Percentiles rank a stretch among this genome's conserved stretches.
Conservation (phyloP, 2,888 invertebrate genomes). For the Helleia helle region DNA sequence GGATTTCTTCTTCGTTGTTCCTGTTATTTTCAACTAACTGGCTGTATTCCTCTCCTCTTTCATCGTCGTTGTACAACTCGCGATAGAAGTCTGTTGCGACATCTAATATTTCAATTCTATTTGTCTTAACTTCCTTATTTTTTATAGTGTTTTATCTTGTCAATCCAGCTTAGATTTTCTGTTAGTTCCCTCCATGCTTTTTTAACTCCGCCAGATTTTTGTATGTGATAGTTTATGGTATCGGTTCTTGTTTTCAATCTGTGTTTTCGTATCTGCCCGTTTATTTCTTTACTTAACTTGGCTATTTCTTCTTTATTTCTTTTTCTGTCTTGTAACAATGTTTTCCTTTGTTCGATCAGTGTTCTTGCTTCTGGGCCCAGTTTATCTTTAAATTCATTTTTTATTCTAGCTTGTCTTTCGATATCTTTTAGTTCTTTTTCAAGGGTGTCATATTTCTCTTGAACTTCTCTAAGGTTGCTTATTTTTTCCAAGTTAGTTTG, state of each 20-base stretch:
- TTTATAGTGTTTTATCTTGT: constrained; percentile 7
- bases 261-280: constrained; percentile 4
- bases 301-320: constrained; percentile 7
- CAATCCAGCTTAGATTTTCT: constrained; percentile 9
- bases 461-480: neutral
- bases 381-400: neutral
- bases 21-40: neutral
- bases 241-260: neutral
- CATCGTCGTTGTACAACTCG: constrained; percentile 7
- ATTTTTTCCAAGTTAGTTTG: neutral
- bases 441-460: constrained; percentile 1
- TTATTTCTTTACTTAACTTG: constrained; percentile 10
- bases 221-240: constrained; percentile 1
- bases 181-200: constrained; percentile 5
- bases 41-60: constrained; percentile 1
- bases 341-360: neutral
- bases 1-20: constrained; percentile 5
- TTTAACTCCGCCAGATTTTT: constrained; percentile 8
- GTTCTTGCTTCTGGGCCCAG: neutral
- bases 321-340: constrained; percentile 9
- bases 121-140: constrained; percentile 7
- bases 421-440: neutral
- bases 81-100: constrained; percentile 10
- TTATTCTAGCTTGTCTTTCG: no score
- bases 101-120: constrained; percentile 10